Conservation (phyloP, 2,113 vertebrate genomes). For the Microcebus murinus region DNA sequence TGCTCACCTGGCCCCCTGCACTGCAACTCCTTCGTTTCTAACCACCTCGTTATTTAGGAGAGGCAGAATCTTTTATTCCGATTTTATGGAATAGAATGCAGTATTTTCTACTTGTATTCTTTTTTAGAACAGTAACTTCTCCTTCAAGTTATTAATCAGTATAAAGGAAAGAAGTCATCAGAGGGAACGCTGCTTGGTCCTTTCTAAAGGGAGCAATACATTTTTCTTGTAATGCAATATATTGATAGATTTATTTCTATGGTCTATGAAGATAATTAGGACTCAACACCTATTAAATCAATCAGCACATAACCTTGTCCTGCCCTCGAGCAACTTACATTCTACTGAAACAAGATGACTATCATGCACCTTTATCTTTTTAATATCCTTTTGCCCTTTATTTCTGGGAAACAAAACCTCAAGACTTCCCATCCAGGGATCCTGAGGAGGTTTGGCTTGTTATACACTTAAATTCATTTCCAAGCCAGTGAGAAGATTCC, state of each 20-base stretch:
- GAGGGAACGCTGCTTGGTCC: neutral
- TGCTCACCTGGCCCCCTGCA: too few species aligned
- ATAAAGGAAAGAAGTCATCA: neutral
- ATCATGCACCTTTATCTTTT: neutral
- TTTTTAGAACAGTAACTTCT: neutral
- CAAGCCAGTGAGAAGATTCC: neutral
- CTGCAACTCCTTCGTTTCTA: neutral
- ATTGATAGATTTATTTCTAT: conserved; percentile 44
- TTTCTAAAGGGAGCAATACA: neutral
- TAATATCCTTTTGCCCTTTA: conserved; percentile 15
- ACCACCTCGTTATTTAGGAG: neutral
- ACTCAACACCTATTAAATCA: conserved; percentile 46
- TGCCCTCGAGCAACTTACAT: neutral
- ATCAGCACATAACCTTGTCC: neutral
- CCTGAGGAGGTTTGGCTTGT: neutral
- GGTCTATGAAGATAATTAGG: neutral
- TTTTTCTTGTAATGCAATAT: conserved; percentile 7
- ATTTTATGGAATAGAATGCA: neutral
- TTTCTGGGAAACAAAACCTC: neutral
- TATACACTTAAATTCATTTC: neutral
- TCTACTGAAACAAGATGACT: neutral
- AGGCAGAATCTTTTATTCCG: neutral
- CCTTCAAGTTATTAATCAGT: conserved; percentile 47
- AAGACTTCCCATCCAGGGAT: neutral
- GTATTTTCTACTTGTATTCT: neutral